Evolutionary conservation across 23 tunicate genomes (phyloP).

Genomic region (Ascidia mentula): DNA sequence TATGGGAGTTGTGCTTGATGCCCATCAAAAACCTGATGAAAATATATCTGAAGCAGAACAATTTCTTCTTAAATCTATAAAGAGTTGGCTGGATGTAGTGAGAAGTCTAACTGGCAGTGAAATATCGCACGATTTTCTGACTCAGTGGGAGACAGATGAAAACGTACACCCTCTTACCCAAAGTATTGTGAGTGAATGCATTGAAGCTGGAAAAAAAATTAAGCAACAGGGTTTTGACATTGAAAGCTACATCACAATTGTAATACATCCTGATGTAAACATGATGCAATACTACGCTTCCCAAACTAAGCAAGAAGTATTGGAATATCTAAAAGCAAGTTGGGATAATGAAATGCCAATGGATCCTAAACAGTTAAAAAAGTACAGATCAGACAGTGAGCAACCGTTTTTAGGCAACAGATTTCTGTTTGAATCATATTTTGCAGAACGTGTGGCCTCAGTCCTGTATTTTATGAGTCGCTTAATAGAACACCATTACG

Average conservation of each 20-base stretch:
- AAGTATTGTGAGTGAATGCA: not conserved
- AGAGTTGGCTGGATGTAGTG: not conserved
- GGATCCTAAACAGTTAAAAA: not conserved
- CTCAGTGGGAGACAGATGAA: not conserved
- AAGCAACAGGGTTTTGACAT: not conserved
- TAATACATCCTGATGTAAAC: not conserved
- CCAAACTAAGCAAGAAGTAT: not conserved
- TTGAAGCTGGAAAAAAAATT: slow-evolving; percentile 1
- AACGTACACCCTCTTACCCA: not conserved
- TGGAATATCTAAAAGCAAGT: not conserved
- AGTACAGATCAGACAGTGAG: not conserved
- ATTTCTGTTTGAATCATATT: not conserved
- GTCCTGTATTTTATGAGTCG: not conserved
- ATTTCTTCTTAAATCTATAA: not conserved
- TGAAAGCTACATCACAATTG: not conserved
- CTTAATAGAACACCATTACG: not conserved
- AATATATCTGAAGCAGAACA: not conserved
- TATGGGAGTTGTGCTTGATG: not conserved
- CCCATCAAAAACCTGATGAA: not conserved
- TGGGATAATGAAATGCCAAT: not conserved
- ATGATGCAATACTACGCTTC: not conserved
- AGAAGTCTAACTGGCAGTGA: not conserved
- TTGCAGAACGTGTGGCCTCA: not conserved
- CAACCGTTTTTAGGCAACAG: not conserved
- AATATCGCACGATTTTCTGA: not conserved